A percentile compares a stretch with the other conserved stretches of the same genome.
phyloP scores from a whole-genome alignment of 2,888 invertebrate species.

The Halictus ligatus region DNA sequence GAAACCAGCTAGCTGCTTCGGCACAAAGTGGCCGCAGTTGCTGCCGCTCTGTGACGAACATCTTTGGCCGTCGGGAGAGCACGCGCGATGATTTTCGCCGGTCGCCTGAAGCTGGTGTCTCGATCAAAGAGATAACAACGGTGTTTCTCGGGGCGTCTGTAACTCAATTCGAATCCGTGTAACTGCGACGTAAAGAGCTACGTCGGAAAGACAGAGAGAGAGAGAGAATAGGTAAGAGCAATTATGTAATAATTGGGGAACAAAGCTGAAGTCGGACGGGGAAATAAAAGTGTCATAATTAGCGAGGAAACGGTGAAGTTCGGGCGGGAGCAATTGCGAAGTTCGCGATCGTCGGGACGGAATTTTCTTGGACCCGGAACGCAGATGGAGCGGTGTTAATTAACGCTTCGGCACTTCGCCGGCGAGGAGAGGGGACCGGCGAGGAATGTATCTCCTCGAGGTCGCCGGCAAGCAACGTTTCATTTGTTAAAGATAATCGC shows the following conservation, averaged over 20 bases:
- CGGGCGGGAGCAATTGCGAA: slow-evolving; percentile 17
- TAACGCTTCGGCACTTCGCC: slow-evolving; percentile 26
- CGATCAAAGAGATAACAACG: not conserved
- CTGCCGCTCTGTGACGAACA: not conserved
- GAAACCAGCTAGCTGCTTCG: not conserved
- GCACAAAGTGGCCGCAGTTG: not conserved
- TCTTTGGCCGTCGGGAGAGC: not conserved
- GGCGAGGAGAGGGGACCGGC: not conserved
- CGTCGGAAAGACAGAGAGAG: not conserved
- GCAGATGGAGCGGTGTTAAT: slow-evolving; percentile 33
- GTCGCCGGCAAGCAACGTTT: slow-evolving; percentile 23
- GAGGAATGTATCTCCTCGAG: slow-evolving; percentile 11
- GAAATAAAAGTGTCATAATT: slow-evolving; percentile 40
- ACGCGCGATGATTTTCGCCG: not conserved
- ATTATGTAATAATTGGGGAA: not conserved
- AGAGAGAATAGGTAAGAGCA: no score
- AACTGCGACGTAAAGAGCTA: not conserved
- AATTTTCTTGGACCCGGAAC: slow-evolving; percentile 25
- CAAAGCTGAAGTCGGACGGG: not conserved
- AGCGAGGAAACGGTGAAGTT: slow-evolving; percentile 15
- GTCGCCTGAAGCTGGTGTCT: not conserved
- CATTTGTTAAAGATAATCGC: slow-evolving; percentile 59
- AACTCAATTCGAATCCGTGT: slow-evolving; percentile 1
- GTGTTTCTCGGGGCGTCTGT: not conserved
- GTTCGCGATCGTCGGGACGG: not conserved